These are phyloP conservation scores for Bos javanicus DNA, from an alignment of 2,113 vertebrate genomes.

Conservation along the genomic window DNA sequence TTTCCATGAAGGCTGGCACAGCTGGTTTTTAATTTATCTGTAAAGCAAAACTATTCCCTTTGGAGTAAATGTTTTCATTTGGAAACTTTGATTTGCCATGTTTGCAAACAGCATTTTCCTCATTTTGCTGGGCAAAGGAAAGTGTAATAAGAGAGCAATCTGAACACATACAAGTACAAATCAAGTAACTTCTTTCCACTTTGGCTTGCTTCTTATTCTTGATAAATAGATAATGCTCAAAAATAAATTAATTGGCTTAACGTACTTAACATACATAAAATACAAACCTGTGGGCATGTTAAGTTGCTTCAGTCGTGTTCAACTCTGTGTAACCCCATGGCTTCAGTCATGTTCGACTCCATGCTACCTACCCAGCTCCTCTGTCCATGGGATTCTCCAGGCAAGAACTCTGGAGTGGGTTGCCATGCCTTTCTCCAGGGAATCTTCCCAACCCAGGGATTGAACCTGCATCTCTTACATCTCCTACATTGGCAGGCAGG, in stretches of 20 bases:
- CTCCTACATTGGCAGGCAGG: not conserved
- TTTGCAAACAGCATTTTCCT: constrained; percentile 46
- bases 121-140: not conserved
- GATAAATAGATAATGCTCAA: not conserved
- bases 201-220: not conserved
- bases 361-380: not conserved
- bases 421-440: not conserved
- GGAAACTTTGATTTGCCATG: constrained; percentile 46
- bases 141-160: not conserved
- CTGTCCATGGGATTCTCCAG: not conserved
- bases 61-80: constrained; percentile 45
- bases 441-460: not conserved
- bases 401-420: not conserved
- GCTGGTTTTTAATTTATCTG: constrained; percentile 55
- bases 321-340: not conserved
- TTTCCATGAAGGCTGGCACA: constrained; percentile 32
- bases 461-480: not conserved
- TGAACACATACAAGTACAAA: not conserved
- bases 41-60: constrained; percentile 39
- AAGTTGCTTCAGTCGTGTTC: not conserved
- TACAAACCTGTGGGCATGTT: fast-evolving
- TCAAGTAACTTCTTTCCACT: not conserved
- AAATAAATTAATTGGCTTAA: not conserved
- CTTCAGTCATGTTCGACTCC: not conserved
- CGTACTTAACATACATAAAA: not conserved